A percentile compares a stretch with the other conserved stretches of the same genome.
Conservation (phyloP, 2,113 vertebrate species). For the Madoqua kirkii region DNA sequence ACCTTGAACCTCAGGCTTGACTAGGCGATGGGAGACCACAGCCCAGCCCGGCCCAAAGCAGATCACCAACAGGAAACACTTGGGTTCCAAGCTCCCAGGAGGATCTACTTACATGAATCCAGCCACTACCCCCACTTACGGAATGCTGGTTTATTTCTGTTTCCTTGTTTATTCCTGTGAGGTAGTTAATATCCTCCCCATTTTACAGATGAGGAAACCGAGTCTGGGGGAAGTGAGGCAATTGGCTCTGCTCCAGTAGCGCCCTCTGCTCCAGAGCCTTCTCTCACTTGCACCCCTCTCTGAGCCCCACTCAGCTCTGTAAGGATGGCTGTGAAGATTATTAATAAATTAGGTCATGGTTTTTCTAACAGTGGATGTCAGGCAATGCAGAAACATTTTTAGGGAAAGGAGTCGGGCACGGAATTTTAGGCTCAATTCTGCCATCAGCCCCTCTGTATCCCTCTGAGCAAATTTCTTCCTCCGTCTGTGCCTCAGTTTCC, state of each 20-base stretch:
- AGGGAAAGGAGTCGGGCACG: not conserved
- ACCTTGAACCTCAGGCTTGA: not conserved
- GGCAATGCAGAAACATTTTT: not conserved
- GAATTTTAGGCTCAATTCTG: not conserved
- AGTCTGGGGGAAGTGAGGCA: not conserved
- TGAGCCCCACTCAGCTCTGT: not conserved
- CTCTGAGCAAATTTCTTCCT: not conserved
- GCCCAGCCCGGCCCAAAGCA: not conserved
- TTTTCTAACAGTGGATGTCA: not conserved
- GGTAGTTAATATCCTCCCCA: not conserved
- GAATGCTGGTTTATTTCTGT: not conserved
- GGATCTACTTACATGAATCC: not conserved
- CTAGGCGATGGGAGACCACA: not conserved
- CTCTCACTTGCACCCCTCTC: rapidly evolving
- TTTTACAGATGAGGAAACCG: not conserved
- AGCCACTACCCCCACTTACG: not conserved
- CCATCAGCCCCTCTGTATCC: not conserved
- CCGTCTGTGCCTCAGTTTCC: not conserved
- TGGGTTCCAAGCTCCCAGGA: not conserved
- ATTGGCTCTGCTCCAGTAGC: not conserved
- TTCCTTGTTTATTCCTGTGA: not conserved
- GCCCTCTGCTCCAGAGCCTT: not conserved
- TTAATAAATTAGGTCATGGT: not conserved
- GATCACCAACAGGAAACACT: not conserved
- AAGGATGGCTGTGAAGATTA: not conserved